Base-by-base conservation (phyloP, 2,797 vertebrate species). In the Rhinella marina region DNA sequence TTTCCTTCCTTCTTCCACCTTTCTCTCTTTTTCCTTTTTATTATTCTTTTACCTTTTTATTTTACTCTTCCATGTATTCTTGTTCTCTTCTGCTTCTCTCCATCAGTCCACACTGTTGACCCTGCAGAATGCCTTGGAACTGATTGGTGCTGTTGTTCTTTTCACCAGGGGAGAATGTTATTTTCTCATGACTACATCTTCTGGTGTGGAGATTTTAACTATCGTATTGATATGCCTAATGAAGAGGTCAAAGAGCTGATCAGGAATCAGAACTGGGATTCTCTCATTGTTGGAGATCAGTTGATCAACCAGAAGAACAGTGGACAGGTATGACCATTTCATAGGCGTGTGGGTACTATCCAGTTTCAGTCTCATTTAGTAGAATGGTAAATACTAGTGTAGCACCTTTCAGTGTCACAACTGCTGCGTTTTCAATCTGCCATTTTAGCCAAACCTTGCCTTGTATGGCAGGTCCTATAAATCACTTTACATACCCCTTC, bases 121-220 rank as follows among this genome's bases (percentile, higher is more conserved):
- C 19, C 11, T 56, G 2, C 25, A 79, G 50, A 21, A 57, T 21
- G 17, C 23, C 0, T 14, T 56, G 25, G 25, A 12, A 12, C 3
- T 83, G 21, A 82, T 25, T 13, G 5, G 19, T 12, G 11, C 19
- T 64, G 19, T n/a, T 5, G 17, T 75, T 12, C 12, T 19, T 78
- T n/a, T 5, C 0, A 91, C 23, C 73, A 99, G 98, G 98, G 98
- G 85, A 97, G 98, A 87, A 95, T 99, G 94, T 94, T 99, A 0
- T 97, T 98, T 92, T 98, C 98, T 3, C 98, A 99, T 79, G 98
- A 99, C 93, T 99, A 99, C 50, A 96, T 99, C 21, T 99, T 99
- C 93, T 99, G 98, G 98, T 99, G 98, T 81, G 98, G 98, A 25
- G 98, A 99, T 93, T 99, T 99, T 88, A 99, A 99, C 92, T 99